These are phyloP conservation scores for Rhaphigaster nebulosa DNA, from an alignment of 2,888 invertebrate species.

Conservation along the genomic window DNA sequence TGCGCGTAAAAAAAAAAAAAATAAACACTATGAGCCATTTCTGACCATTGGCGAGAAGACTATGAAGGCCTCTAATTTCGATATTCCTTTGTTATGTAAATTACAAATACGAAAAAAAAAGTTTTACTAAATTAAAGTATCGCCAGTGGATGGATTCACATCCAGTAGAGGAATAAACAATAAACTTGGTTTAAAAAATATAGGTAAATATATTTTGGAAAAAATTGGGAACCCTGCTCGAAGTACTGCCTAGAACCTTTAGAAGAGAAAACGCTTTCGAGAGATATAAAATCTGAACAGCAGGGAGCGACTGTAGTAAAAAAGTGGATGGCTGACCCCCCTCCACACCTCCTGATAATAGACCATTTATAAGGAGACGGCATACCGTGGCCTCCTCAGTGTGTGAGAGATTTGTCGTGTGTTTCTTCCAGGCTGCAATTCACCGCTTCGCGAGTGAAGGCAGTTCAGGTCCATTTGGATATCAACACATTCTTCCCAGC, in stretches of 20 bases:
- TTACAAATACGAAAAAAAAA: neutral
- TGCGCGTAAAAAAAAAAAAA: too few relatives aligned
- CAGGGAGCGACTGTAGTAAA: neutral
- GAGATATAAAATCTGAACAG: neutral
- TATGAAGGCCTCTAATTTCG: too few relatives aligned
- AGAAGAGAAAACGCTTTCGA: neutral
- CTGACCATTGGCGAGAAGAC: too few relatives aligned
- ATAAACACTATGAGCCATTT: too few relatives aligned
- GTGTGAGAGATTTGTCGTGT: neutral
- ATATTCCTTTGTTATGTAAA: too few relatives aligned
- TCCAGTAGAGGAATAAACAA: neutral
- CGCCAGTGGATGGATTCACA: neutral
- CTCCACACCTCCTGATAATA: slow-evolving; percentile 6
- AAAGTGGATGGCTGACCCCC: slow-evolving; percentile 1
- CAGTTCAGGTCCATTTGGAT: neutral
- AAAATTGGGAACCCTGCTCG: neutral
- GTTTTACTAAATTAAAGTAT: neutral
- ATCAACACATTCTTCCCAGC: slow-evolving; percentile 14
- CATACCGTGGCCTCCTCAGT: neutral
- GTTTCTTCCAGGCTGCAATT: slow-evolving; percentile 3
- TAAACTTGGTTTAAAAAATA: neutral
- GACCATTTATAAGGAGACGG: slow-evolving; percentile 23
- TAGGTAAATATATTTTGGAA: neutral
- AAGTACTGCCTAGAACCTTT: neutral
- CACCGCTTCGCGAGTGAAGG: slow-evolving; percentile 13